Base-by-base conservation (phyloP, 2,797 vertebrate genomes). In the Rhyacichthys aspro region DNA sequence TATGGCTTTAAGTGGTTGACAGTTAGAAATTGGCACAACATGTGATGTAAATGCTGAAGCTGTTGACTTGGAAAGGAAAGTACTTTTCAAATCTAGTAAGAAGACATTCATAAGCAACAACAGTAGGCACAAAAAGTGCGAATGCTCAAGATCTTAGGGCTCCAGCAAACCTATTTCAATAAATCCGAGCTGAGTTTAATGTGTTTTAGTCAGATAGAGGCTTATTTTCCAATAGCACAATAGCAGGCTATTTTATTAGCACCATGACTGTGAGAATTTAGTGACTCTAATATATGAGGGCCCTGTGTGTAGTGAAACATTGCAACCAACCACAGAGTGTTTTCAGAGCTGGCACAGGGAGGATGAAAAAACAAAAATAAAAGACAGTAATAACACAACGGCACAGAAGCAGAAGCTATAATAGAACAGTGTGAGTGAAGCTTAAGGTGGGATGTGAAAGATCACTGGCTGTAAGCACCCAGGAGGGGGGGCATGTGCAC, bases 371-470 rank as follows among this genome's bases (percentile, higher is more conserved):
- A 66, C 17, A 54, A 59, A 71, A 70, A 79, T 37, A 55, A 71
- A 70, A 60, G 54, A 47, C 48, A 50, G 66, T 55, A 61, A 67
- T 69, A 84, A 73, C 55, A 63, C 59, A 59, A 61, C 55, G 70
- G 72, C 39, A 74, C 38, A 65, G 52, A 70, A 77, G 73, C 64
- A 72, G 39, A 53, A 58, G 72, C 70, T 76, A 43, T 74, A 74
- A 74, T 54, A 65, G 71, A 83, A 74, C 59, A 72, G 66, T 65
- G 70, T 70, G 81, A 84, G 64, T 71, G 55, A 80, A 74, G 78
- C 77, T 82, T 64, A 81, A 74, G 79, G 80, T 80, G 72, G 67
- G 72, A 77, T 74, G 69, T 70, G 77, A 82, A 82, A 74, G 74
- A 81, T 83, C 81, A 72, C 46, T 8, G 54, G 50, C 72, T 74